Evolutionary conservation across 2,888 invertebrate genomes (phyloP).

Genomic region (Acrocyrtus sp.): DNA sequence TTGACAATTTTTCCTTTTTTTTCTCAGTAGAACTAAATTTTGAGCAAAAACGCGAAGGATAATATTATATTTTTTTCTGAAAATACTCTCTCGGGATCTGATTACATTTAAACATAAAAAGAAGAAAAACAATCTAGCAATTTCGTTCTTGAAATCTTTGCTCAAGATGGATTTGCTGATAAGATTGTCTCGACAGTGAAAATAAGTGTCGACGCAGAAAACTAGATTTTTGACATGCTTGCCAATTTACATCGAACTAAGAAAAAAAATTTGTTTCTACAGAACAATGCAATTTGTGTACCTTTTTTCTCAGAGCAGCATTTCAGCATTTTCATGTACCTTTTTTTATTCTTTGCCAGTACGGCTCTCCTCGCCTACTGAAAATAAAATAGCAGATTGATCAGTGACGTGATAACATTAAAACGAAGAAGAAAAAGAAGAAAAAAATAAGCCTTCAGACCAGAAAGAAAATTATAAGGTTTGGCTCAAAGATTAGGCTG

Average conservation of each 20-base stretch:
- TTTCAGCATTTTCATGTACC: no score
- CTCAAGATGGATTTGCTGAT: conserved; percentile 3
- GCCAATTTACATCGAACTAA: conserved; percentile 23
- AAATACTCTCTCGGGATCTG: no score
- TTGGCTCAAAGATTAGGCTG: no score
- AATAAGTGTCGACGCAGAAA: conserved; percentile 4
- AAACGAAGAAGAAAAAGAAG: no score
- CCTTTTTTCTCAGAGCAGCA: neutral
- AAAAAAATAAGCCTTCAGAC: neutral
- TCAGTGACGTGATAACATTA: neutral
- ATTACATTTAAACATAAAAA: no score
- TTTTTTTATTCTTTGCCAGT: no score
- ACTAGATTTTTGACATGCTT: conserved; percentile 21
- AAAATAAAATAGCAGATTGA: neutral
- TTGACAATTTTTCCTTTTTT: neutral
- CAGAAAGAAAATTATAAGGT: conserved; percentile 2
- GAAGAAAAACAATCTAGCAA: no score
- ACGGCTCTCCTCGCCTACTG: neutral
- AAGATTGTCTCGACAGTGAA: conserved; percentile 23
- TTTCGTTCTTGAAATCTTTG: no score
- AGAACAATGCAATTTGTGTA: neutral
- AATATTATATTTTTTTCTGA: no score
- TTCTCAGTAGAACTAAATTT: no score
- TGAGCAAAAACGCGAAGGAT: no score
- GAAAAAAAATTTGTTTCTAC: no score